Conservation (phyloP, 2,113 vertebrate genomes). For the Mugil cephalus region DNA sequence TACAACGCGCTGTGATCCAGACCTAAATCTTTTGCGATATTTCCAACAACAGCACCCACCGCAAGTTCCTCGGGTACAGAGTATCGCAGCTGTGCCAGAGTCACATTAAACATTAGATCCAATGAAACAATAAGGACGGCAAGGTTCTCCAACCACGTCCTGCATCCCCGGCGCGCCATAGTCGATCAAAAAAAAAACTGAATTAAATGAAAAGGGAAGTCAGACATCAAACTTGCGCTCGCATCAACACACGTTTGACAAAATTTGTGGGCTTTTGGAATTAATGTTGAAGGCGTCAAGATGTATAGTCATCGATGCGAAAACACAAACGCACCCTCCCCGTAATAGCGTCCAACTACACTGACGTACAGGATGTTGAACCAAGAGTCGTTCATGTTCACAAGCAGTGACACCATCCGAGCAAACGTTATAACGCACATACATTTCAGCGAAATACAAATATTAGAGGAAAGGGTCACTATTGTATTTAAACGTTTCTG, state of each 20-base stretch:
- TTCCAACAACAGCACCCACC: conserved; percentile 67
- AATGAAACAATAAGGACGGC: conserved; percentile 50
- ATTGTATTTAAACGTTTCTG: background rate
- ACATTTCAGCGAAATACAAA: background rate
- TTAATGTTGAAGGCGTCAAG: background rate
- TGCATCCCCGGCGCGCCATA: conserved; percentile 40
- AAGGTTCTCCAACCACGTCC: conserved; percentile 10
- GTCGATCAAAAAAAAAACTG: background rate
- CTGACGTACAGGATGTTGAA: conserved; percentile 5
- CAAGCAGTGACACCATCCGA: conserved; percentile 68
- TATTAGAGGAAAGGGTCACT: too few relatives aligned
- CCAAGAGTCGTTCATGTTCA: conserved; percentile 1
- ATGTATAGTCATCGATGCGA: conserved; percentile 3
- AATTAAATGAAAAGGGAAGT: background rate
- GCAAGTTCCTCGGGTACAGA: conserved; percentile 65
- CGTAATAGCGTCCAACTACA: background rate
- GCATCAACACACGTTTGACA: background rate
- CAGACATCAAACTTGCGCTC: background rate
- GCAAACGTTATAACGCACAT: conserved; percentile 6
- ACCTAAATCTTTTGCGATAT: conserved; percentile 76
- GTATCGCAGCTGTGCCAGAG: conserved; percentile 71
- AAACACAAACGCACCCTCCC: background rate
- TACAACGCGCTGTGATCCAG: conserved; percentile 57
- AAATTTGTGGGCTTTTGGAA: background rate
- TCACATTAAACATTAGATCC: conserved; percentile 19